Evolutionary conservation across 30 jellyfish, hydroid and myxozoan species (phyloP), one percentile per base, ranked within the genome.

Genomic region (Haliclystus octoradiatus): DNA sequence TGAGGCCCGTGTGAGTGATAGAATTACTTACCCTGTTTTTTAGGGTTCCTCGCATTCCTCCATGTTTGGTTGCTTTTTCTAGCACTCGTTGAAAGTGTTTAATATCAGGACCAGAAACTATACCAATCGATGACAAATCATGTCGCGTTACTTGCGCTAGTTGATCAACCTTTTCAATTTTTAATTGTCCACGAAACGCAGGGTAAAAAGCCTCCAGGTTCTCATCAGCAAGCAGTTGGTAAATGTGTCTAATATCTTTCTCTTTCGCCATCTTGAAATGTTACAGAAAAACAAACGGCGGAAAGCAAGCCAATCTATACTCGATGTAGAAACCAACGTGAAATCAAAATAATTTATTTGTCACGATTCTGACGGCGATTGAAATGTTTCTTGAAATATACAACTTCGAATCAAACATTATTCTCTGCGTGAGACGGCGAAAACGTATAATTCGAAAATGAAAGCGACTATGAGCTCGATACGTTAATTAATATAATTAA

Each of bases 31-130:
- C 57, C 57, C 19, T 40, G 57, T 40, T 77, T 31, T 62, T 72
- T 19, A 78, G 69, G 23, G 33, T 81, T 3, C 84, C 94, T 34
- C 65, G 63, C n/a, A 81, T 19, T 13, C 87, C 87, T 2, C 70
- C 83, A 63, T 73, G 65, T 63, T 84, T 71, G n/a, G 78, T 53
- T 14, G 79, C 83, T 68, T 76, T 80, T 28, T 66, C 82, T 15
- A 79, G 34, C 26, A 87, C 83, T 46, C 53, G 72, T 66, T 79
- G 81, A 49, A 87, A 87, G 22, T 84, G 75, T 50, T 79, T 66
- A 26, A 87, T 52, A 40, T 80, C 92, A 15, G 92, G 83, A 5
- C 92, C 92, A 19, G 96, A 87, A 26, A 87, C 71, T 5, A 87
- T 64, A 2, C 96, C 96, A 40, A 87, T 73, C 35, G 76, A 53